These are phyloP conservation scores for Menidia beryllina DNA, from an alignment of 2,113 vertebrate genomes.

Conservation along the genomic window DNA sequence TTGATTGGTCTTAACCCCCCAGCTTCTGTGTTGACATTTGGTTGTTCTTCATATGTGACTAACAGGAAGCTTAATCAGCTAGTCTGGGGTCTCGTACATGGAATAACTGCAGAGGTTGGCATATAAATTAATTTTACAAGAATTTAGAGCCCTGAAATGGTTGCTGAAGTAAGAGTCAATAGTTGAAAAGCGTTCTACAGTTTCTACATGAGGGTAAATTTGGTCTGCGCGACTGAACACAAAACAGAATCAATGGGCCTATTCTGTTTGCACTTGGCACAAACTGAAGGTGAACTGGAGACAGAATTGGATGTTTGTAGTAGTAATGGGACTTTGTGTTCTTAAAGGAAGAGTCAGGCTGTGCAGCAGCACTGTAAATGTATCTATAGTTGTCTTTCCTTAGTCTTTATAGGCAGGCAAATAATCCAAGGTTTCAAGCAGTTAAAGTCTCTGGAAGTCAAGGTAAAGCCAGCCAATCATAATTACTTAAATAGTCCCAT, in stretches of 20 bases:
- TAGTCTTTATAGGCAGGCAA: no score
- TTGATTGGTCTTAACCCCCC: not conserved
- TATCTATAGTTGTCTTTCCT: no score
- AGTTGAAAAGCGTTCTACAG: slow-evolving; percentile 36
- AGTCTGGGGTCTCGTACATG: not conserved
- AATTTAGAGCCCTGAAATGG: not conserved
- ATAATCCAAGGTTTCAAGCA: no score
- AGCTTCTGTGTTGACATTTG: no score
- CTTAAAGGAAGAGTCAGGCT: no score
- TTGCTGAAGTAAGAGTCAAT: slow-evolving; percentile 3
- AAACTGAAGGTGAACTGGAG: slow-evolving; percentile 47
- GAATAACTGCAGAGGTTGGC: not conserved
- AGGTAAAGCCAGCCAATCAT: no score
- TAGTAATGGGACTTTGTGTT: not conserved
- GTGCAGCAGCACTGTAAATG: no score
- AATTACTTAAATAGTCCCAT: no score
- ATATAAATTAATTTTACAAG: no score
- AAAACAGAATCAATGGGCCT: slow-evolving; percentile 59
- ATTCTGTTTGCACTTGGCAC: slow-evolving; percentile 21
- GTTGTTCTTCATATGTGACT: no score
- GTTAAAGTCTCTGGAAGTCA: no score
- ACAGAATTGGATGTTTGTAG: slow-evolving; percentile 25
- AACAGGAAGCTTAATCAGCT: not conserved
- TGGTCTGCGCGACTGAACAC: slow-evolving; percentile 42
- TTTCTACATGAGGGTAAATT: slow-evolving; percentile 49